Base-by-base conservation (phyloP, 2,888 invertebrate species). In the Cataglyphis livida region DNA sequence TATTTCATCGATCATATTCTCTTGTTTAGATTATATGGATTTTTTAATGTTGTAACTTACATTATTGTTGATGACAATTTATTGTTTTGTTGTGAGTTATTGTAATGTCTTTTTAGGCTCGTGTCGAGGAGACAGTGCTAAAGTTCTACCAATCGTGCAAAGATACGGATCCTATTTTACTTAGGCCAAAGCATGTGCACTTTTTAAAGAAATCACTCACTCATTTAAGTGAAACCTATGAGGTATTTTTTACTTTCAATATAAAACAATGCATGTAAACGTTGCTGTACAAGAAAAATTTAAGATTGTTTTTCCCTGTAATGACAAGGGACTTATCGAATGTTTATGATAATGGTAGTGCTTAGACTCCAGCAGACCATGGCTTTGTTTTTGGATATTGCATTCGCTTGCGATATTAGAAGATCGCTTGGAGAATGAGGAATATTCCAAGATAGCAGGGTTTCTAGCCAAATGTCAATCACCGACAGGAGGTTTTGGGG, bases 341-440 rank as follows among this genome's bases (percentile, higher is more conserved):
- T 38, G 18, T 73, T 75, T 25, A 59, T 54, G 61, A 44, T 61
- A 9, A 59, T 68, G 12, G 3, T 87, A 97, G 96, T 96, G 97
- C 92, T 95, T 99, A 88, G 99, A 99, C 96, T 98, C 98, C 12
- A 99, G 99, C 94, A 96, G 99, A 91, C 97, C 99, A 9, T 99
- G 99, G 99, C 95, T 99, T 85, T 97, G 98, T 91, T 99, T 99
- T 94, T 99, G 99, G 99, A 98, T 98, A 86, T 95, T 99, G 51
- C 99, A 99, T 95, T 96, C 98, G 6, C 95, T 99, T 54, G 97
- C 98, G 93, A 95, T 99, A 86, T 95, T 98, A 51, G 96, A 96
- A 85, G 96, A 96, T 86, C 95, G 95, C 82, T 95, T 98, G 81
- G 95, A 96, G 12, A 95, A 96, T 51, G 95, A 95, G 38, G 95